Evolutionary conservation across 2,113 vertebrate species (phyloP), one percentile per base, ranked within the genome.

Genomic region (Pitta sordida): DNA sequence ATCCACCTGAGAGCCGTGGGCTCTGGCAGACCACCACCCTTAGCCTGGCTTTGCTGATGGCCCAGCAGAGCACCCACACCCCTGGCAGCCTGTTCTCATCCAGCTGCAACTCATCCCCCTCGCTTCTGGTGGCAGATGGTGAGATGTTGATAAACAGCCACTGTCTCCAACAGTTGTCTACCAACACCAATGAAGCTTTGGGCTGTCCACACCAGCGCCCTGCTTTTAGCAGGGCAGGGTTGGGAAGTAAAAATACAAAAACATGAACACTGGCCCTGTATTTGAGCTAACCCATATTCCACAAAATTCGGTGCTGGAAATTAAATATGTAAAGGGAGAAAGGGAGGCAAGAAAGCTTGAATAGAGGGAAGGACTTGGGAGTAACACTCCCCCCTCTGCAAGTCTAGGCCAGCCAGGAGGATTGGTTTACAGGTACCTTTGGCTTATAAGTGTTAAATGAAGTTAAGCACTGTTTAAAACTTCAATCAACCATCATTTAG

Each of bases 1-100:
- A 26, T 8, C 53, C 4, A n/a, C 0, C 14, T 1, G 3, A 20
- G 52, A 39, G 67, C 58, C 13, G 7, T 0, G 1, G 27, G 49
- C 52, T 90, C 36, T 19, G 34, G 30, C 36, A 19, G 24, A 11
- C 4, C 8, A 14, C 12, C 3, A 15, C 41, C 16, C 34, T 14
- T 5, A 4, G 0, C 2, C 18, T 18, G 46, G 29, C 77, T 22
- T 37, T 15, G 74, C 7, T 12, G 30, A 34, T 15, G 39, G 29
- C 41, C 13, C 62, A 63, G 23, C 70, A 63, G 29, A 71, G 52
- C 34, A 19, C 43, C 44, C 44, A 10, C 44, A 46, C 39, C 13
- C 18, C 36, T 75, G 0, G 10, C 58, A 43, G 30, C 32, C 10
- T 48, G 21, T 19, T 34, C 62, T 3, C 6, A 3, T 7, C 11